Evolutionary conservation across 2,113 vertebrate species (phyloP).

Genomic region (cattle (Bos taurus)): ARS-UCD2.0 NC_037338.1:61656501-61657000

Average conservation of each 20-base stretch:
- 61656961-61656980: neutral
- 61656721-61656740: neutral
- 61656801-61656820: neutral
- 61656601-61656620: neutral
- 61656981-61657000: neutral
- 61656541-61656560: neutral
- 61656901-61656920: neutral
- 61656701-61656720: neutral
- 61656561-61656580: neutral
- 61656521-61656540: neutral
- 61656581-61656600: neutral
- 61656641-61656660: neutral
- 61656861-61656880: neutral
- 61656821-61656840: neutral
- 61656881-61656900: neutral
- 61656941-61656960: neutral
- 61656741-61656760: neutral
- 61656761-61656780: neutral
- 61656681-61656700: neutral
- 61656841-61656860: neutral
- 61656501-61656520: neutral
- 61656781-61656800: neutral
- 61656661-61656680: neutral
- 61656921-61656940: slow-evolving; percentile 15
- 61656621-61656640: neutral